Base-by-base conservation (phyloP, 2,888 invertebrate species). In the Agriopis aurantiaria region DNA sequence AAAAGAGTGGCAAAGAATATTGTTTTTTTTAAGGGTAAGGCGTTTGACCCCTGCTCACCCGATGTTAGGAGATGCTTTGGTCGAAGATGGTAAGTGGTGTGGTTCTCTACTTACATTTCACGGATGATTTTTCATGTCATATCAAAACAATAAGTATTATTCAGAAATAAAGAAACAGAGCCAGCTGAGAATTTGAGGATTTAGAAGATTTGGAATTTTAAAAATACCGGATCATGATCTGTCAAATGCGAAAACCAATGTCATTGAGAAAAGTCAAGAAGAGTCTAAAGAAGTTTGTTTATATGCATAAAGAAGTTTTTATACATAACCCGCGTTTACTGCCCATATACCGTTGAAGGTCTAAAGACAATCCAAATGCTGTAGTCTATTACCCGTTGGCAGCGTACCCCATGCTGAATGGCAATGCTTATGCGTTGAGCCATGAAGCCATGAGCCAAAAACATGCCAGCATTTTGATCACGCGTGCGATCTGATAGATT, bases 61-160 rank as follows among this genome's bases (percentile, higher is more conserved):
- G 33, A 33, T 33, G 23, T 3, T 33, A 3, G 3, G 3, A 33
- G 23, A 3, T 33, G 23, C 23, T 33, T 1, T 3, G 23, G 23
- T 33, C 23, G 3, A 33, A 5, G 4, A 3, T 17, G 8, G 23
- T 3, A 52, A 9, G 4, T 0, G n/a, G 0, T 2, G 8, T 10
- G 8, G 4, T n/a, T n/a, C n/a, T n/a, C 1, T 12, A 62, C 49
- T 65, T 8, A 61, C 62, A 62, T 62, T 62, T 62, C 62, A 62
- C 53, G 53, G 17, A 23, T 8, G n/a, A 62, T 17, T 62, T 62
- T 40, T 61, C 51, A 46, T 46, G 6, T 45, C 23, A 58, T 46
- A 6, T 46, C 11, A 12, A 46, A 12, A 58, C 0, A 17, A 58
- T 8, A 17, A n/a, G n/a, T 46, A 23, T 3, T 23, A 3, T 3